Evolutionary conservation across 1,140 invertebrate genomes (phyloP).

Genomic region (Galleria mellonella): DNA sequence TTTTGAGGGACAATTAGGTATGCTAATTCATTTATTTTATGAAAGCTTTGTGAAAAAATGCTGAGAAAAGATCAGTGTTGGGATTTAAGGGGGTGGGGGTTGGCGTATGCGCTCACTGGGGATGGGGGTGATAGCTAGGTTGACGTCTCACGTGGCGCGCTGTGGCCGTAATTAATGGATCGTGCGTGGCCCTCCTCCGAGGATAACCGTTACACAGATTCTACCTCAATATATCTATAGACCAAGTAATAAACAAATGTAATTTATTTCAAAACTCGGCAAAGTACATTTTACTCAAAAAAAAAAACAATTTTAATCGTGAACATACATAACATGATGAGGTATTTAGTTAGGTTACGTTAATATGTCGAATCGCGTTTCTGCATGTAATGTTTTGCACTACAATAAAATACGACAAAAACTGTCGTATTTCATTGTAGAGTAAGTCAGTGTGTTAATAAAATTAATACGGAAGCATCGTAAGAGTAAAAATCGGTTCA

Average conservation of each 20-base stretch:
- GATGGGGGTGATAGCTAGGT: conserved; percentile 12
- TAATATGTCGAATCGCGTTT: no score
- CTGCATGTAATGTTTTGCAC: no score
- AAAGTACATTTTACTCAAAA: no score
- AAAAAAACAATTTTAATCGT: no score
- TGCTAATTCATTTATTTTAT: conserved; percentile 63
- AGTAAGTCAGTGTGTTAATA: no score
- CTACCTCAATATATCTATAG: neutral
- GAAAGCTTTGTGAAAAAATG: conserved; percentile 45
- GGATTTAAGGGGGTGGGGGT: conserved; percentile 26
- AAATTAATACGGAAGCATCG: no score
- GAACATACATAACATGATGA: no score
- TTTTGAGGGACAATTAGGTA: conserved; percentile 62
- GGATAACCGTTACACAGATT: conserved; percentile 24
- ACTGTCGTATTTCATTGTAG: no score
- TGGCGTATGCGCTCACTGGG: conserved; percentile 15
- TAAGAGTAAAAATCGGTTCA: no score
- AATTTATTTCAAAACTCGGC: neutral
- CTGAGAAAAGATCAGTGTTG: conserved; percentile 42
- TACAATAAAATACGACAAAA: no score
- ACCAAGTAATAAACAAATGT: neutral
- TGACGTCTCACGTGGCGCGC: conserved; percentile 20
- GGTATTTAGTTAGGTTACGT: no score
- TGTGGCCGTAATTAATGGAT: conserved; percentile 42
- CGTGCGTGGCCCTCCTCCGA: conserved; percentile 34